Evolutionary conservation across 2,113 vertebrate genomes (phyloP).

Genomic region (Cichladusa arquata): DNA sequence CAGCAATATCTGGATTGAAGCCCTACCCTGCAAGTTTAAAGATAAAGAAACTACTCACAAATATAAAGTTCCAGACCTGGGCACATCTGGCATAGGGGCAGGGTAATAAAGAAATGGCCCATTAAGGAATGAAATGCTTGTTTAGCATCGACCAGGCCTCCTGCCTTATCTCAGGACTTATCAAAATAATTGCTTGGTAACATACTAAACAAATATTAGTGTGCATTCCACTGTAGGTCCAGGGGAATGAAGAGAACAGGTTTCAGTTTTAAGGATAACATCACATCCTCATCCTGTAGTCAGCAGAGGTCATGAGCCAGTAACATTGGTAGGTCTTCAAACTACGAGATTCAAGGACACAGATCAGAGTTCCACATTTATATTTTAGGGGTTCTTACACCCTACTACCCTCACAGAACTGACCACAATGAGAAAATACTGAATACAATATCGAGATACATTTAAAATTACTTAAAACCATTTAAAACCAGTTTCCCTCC

Average conservation of each 20-base stretch:
- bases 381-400: background rate
- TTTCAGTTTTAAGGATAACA: background rate
- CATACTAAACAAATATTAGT: background rate
- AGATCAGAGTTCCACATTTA: background rate
- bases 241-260: background rate
- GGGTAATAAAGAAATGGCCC: slow-evolving; percentile 60
- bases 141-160: background rate
- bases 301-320: background rate
- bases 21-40: background rate
- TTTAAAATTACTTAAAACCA: background rate
- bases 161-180: slow-evolving; percentile 49
- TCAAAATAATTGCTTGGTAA: slow-evolving; percentile 35
- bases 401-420: background rate
- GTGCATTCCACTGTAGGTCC: background rate
- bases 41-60: slow-evolving; percentile 8
- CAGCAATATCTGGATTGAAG: slow-evolving; percentile 29
- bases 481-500: background rate
- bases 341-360: background rate
- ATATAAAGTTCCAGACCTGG: slow-evolving; percentile 37
- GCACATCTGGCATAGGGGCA: slow-evolving; percentile 26
- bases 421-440: background rate
- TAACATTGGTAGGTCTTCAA: background rate
- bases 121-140: slow-evolving; percentile 61
- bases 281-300: background rate
- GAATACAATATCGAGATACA: background rate